Conservation (phyloP, 1,140 invertebrate genomes). For the Drosophila burlai region DNA sequence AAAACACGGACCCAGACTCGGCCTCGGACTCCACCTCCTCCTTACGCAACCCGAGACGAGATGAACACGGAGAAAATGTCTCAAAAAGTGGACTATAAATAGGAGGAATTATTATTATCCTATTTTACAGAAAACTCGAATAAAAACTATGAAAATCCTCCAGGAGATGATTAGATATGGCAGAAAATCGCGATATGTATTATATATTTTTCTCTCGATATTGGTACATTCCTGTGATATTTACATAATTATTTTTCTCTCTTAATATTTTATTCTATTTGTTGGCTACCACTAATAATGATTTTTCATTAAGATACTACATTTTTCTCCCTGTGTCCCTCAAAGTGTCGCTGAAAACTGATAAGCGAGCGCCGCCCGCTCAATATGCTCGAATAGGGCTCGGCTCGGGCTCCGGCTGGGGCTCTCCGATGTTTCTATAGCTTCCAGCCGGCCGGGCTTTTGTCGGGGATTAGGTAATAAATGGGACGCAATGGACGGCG, state of each 20-base stretch:
- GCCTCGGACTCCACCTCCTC: slow-evolving; percentile 7
- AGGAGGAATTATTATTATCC: not conserved
- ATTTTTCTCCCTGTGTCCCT: not conserved
- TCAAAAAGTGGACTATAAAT: too few relatives aligned
- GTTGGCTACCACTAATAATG: too few relatives aligned
- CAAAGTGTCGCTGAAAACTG: slow-evolving; percentile 24
- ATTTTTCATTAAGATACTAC: too few relatives aligned
- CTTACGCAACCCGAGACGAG: slow-evolving; percentile 54
- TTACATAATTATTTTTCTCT: not conserved
- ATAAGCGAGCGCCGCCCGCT: slow-evolving; percentile 34
- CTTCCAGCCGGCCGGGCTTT: slow-evolving; percentile 3
- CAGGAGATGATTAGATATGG: too few relatives aligned
- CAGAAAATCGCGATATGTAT: too few relatives aligned
- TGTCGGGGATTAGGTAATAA: slow-evolving; percentile 62
- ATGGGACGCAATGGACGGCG: slow-evolving; percentile 42
- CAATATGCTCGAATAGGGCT: slow-evolving; percentile 12
- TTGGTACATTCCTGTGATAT: too few relatives aligned
- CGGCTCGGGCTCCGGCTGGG: not conserved
- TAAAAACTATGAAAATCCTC: not conserved
- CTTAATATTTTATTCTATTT: not conserved
- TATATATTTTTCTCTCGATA: too few relatives aligned
- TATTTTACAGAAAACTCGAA: not conserved
- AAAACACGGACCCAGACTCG: slow-evolving; percentile 11
- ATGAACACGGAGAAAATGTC: slow-evolving; percentile 6
- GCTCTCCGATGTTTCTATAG: not conserved